Percentiles rank a stretch among this genome's conserved stretches.
phyloP scores from a whole-genome alignment of 2,113 vertebrate species.

The Orcinus orca region DNA sequence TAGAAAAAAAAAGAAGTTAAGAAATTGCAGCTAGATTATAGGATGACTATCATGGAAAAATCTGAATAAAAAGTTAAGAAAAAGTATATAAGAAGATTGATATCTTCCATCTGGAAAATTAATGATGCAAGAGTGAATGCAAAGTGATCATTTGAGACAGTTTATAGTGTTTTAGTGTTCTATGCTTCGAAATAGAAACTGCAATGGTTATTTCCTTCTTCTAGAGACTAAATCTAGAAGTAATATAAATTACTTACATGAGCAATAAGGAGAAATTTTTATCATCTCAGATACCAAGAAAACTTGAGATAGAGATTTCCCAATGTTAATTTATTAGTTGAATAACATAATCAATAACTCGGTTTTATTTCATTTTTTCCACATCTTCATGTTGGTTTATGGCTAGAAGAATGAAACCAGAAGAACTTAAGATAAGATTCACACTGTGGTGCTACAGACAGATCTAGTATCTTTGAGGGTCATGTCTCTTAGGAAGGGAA shows the following conservation, averaged over 20 bases:
- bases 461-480: not conserved
- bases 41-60: not conserved
- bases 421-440: not conserved
- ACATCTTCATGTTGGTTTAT: not conserved
- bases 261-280: not conserved
- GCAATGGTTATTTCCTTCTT: not conserved
- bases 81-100: not conserved
- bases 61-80: not conserved
- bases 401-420: not conserved
- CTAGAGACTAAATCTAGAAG: not conserved
- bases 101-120: not conserved
- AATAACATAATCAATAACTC: not conserved
- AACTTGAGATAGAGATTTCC: not conserved
- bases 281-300: not conserved
- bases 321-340: not conserved
- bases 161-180: not conserved
- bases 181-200: not conserved
- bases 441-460: not conserved
- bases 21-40: not conserved
- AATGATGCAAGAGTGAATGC: not conserved
- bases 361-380: not conserved
- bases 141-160: not conserved
- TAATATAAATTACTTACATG: not conserved
- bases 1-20: not conserved
- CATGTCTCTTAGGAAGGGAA: not conserved